phyloP scores from a whole-genome alignment of 1,140 invertebrate species.

The Drosophila albomicans region DNA sequence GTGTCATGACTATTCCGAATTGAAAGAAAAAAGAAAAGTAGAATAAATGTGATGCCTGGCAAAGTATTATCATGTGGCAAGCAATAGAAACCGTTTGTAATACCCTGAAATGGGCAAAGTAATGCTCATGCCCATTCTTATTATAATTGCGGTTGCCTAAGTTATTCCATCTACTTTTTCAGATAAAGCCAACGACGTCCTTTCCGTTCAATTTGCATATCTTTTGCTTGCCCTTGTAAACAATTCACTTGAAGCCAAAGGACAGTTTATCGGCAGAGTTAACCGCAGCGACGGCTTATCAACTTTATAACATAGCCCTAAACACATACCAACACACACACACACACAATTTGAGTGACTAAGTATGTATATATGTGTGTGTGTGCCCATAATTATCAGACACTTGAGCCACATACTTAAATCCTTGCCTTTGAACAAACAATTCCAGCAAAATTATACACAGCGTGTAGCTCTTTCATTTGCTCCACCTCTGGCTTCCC shows the following conservation, averaged over 20 bases:
- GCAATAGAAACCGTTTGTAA: constrained; percentile 6
- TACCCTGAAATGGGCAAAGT: constrained; percentile 9
- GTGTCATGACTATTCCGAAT: neutral
- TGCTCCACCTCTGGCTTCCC: neutral
- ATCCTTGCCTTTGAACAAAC: constrained; percentile 47
- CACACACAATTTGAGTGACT: neutral
- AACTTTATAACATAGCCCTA: constrained; percentile 36
- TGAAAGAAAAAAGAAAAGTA: neutral
- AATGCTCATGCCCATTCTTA: constrained; percentile 9
- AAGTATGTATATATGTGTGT: neutral
- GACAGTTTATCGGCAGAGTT: constrained; percentile 48
- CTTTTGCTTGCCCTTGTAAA: constrained; percentile 30
- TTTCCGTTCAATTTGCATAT: constrained; percentile 24
- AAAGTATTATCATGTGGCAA: neutral
- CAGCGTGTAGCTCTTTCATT: neutral
- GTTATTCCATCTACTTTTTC: constrained; percentile 19
- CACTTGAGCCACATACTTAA: constrained; percentile 53
- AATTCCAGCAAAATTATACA: constrained; percentile 50
- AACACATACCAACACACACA: constrained; percentile 12
- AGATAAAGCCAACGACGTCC: constrained; percentile 1
- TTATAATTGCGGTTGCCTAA: constrained; percentile 23
- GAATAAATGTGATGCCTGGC: neutral
- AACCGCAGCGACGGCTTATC: constrained; percentile 45
- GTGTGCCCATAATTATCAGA: constrained; percentile 47
- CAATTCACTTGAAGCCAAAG: constrained; percentile 22